phyloP scores from a whole-genome alignment of 2,113 vertebrate genomes.

The Alligator mississippiensis region DNA sequence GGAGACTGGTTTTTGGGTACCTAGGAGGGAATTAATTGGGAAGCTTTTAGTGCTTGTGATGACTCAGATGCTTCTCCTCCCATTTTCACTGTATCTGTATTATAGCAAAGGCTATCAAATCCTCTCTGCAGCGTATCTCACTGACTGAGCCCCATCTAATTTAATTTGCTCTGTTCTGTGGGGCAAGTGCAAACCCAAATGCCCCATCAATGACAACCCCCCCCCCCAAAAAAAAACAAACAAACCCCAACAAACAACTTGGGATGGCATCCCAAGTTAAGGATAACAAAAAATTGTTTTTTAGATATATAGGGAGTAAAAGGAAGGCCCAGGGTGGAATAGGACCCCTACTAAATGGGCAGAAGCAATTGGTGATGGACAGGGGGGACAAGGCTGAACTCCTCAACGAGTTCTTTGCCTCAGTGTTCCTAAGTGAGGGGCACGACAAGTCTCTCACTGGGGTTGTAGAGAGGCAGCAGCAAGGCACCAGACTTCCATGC shows the following conservation, averaged over 20 bases:
- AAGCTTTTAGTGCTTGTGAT: background rate
- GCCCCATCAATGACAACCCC: background rate
- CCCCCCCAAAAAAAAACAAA: background rate
- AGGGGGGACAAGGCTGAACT: too few species aligned
- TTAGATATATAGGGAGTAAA: too few species aligned
- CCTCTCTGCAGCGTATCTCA: background rate
- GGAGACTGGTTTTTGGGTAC: background rate
- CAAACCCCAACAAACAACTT: background rate
- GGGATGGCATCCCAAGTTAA: too few species aligned
- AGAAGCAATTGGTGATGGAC: too few species aligned
- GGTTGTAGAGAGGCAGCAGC: too few species aligned
- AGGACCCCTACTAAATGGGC: too few species aligned
- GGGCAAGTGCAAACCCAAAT: background rate
- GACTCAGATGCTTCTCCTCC: background rate
- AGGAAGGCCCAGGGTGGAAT: too few species aligned
- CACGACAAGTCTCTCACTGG: too few species aligned
- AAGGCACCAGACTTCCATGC: too few species aligned
- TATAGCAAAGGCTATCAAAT: background rate
- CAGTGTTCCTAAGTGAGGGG: too few species aligned
- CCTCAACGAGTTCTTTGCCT: too few species aligned
- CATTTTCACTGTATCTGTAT: background rate
- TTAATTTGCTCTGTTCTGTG: slow-evolving; percentile 9
- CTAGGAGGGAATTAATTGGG: background rate
- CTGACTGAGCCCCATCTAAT: background rate
- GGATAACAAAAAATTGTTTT: too few species aligned